These are phyloP conservation scores for Tapirus indicus DNA, from an alignment of 2,797 vertebrate genomes.

Conservation along the genomic window DNA sequence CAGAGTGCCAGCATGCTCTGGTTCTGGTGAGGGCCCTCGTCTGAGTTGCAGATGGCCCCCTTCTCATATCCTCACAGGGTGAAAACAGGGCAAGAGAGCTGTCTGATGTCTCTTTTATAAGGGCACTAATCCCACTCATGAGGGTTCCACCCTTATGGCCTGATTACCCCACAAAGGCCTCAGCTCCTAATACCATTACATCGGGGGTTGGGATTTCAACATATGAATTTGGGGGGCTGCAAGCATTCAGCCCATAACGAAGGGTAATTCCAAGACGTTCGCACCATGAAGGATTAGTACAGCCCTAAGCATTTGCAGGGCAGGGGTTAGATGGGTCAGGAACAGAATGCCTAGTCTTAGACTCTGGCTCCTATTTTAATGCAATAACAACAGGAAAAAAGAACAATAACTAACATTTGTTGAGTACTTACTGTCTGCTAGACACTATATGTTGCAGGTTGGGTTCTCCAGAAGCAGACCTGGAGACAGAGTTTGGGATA, in stretches of 20 bases:
- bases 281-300: neutral
- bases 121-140: neutral
- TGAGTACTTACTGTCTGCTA: neutral
- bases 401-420: neutral
- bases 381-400: neutral
- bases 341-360: neutral
- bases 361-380: neutral
- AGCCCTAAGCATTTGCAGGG: neutral
- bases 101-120: neutral
- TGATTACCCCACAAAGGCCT: neutral
- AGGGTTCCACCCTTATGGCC: neutral
- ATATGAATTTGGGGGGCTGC: neutral
- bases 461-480: neutral
- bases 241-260: neutral
- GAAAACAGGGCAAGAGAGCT: neutral
- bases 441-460: neutral
- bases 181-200: neutral
- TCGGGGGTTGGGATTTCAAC: neutral
- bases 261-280: neutral
- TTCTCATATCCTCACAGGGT: neutral
- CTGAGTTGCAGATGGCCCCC: neutral
- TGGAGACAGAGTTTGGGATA: neutral
- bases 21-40: neutral
- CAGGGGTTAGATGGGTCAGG: neutral
- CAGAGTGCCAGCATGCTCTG: too few relatives aligned